Conservation (phyloP, 2,797 vertebrate genomes). For the Chelidonichthys spinosus region DNA sequence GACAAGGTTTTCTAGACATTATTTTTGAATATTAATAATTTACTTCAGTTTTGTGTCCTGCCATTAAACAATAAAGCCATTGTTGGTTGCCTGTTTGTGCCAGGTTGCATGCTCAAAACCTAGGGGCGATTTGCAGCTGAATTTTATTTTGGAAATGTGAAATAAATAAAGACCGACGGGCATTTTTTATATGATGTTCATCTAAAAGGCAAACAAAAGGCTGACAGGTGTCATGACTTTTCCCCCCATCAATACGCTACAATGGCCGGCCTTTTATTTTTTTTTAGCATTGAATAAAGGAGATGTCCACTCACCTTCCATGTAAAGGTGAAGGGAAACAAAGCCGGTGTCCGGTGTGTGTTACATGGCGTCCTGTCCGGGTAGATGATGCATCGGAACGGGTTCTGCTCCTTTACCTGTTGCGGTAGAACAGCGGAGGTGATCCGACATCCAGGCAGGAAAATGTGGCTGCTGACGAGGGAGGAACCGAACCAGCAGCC, state of each 20-base stretch:
- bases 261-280: conserved; percentile 15
- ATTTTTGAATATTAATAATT: neutral
- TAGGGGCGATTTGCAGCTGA: neutral
- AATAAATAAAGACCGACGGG: neutral
- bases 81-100: neutral
- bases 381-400: neutral
- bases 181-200: conserved; percentile 14
- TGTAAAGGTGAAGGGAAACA: conserved; percentile 17
- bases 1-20: conserved; percentile 1
- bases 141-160: neutral
- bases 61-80: conserved; percentile 8
- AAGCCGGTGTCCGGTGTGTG: neutral
- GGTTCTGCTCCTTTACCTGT: conserved; percentile 72
- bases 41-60: neutral
- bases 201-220: conserved; percentile 47
- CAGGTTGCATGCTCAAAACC: neutral
- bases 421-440: conserved; percentile 53
- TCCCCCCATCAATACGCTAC: neutral
- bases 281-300: conserved; percentile 18
- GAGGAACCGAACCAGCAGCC: conserved; percentile 52
- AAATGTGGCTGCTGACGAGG: conserved; percentile 45
- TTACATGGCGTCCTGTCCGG: neutral
- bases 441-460: conserved; percentile 59
- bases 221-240: conserved; percentile 16
- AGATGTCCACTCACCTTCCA: conserved; percentile 38